Base-by-base conservation (phyloP, 1,140 invertebrate genomes). In the Drosophila melanica region DNA sequence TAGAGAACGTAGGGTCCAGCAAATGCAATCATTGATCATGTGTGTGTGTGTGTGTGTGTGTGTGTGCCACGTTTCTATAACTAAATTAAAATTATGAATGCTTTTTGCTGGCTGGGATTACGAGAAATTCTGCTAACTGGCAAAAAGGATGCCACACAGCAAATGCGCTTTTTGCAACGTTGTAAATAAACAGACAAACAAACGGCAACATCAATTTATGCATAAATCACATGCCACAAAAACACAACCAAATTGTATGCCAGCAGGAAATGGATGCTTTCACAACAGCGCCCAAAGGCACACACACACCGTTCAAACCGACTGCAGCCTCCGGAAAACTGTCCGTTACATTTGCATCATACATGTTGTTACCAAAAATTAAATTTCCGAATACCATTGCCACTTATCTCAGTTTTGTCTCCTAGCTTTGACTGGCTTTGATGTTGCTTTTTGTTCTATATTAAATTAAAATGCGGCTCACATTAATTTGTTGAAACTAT, bases 61-160 rank as follows among this genome's bases (percentile, higher is more conserved):
- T 37, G 30, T 50, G 42, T 59, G 18, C 48, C 75, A 64, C 58
- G 62, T 75, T 77, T 62, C 70, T 64, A 86, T 81, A 76, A 86
- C 70, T 86, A 81, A 86, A 87, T 86, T 86, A 87, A 81, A 84
- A 81, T 81, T 81, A 81, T 81, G 79, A 81, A 74, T 81, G 74
- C 74, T 81, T 81, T 81, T 81, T 58, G 20, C 48, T 54, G 27
- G 62, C 68, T 45, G 45, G 66, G 20, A 71, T 42, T 51, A 58
- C 77, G 44, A 80, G 45, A 68, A 70, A 59, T 45, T 1, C 66
- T 27, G 50, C 47, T n/a, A 41, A 48, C 30, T 42, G 30, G 30
- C 27, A 39, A 44, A 42, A 20, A 77, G 64, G 65, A 65, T 76
- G 60, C 75, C 72, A 71, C 72, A 71, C 64, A 65, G 77, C 77